A percentile compares a stretch with the other conserved stretches of the same genome.
These are phyloP conservation scores for Hydra vulgaris DNA, from an alignment of 30 jellyfish, hydroid and myxozoan species.

Conservation along the genomic window DNA sequence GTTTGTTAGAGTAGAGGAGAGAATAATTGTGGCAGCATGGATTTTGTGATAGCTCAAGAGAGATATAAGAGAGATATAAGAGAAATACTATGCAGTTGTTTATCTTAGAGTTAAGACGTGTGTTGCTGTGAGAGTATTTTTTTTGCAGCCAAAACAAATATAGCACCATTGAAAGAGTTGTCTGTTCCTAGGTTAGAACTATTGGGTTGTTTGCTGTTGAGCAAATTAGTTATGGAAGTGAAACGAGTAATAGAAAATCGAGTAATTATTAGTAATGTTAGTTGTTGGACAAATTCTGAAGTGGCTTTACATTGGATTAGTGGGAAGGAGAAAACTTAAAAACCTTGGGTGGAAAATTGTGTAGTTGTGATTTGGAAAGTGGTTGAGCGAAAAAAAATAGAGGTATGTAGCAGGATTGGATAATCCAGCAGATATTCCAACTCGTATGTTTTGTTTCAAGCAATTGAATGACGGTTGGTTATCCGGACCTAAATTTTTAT, in stretches of 20 bases:
- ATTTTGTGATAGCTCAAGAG: slow-evolving; percentile 46
- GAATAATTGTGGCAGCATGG: slow-evolving; percentile 29
- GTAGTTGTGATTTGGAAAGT: slow-evolving; percentile 15
- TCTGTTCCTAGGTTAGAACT: slow-evolving; percentile 55
- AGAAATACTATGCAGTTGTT: slow-evolving; percentile 56
- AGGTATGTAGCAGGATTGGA: slow-evolving; percentile 16
- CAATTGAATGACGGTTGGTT: slow-evolving; percentile 16
- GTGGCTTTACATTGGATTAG: too few relatives aligned
- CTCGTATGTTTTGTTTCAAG: neutral
- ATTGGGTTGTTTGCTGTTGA: slow-evolving; percentile 45
- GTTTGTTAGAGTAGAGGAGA: too few relatives aligned
- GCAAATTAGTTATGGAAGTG: slow-evolving; percentile 28
- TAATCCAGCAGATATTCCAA: slow-evolving; percentile 41
- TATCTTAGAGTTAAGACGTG: slow-evolving; percentile 33
- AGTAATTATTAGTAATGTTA: too few relatives aligned
- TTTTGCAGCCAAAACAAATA: too few relatives aligned
- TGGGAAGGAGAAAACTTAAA: too few relatives aligned
- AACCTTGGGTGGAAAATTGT: too few relatives aligned
- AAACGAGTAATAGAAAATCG: slow-evolving; percentile 35
- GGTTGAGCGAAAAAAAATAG: slow-evolving; percentile 32
- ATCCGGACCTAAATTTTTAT: too few relatives aligned
- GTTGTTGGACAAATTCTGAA: too few relatives aligned
- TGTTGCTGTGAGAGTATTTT: slow-evolving; percentile 31
- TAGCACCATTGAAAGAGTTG: too few relatives aligned
- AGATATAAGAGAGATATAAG: too few relatives aligned